Conservation (phyloP, 2,797 vertebrate genomes). For the Ceryle rudis region DNA sequence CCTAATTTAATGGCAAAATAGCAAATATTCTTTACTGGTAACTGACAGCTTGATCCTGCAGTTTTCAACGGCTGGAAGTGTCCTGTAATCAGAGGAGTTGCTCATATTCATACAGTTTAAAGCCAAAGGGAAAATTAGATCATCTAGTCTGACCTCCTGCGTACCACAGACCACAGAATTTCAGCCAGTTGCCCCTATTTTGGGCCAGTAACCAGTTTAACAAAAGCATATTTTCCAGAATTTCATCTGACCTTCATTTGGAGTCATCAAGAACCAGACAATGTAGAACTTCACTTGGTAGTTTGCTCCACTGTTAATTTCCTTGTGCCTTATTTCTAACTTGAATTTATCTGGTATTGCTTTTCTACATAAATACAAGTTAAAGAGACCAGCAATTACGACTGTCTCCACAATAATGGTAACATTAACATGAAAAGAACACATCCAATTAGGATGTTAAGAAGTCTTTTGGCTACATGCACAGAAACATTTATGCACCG, state of each 20-base stretch:
- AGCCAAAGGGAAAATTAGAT: slow-evolving; percentile 55
- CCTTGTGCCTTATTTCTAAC: slow-evolving; percentile 5
- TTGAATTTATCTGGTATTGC: background rate
- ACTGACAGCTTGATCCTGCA: background rate
- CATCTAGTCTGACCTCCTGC: slow-evolving; percentile 47
- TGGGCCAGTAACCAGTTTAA: slow-evolving; percentile 29
- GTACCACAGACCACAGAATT: slow-evolving; percentile 62
- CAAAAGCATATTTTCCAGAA: slow-evolving; percentile 64
- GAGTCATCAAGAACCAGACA: slow-evolving; percentile 51
- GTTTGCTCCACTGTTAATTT: background rate
- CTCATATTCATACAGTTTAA: slow-evolving; percentile 8
- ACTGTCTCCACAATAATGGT: background rate
- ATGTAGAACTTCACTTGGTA: slow-evolving; percentile 28
- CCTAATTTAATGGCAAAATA: slow-evolving; percentile 14
- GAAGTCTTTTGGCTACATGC: background rate
- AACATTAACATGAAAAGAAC: background rate
- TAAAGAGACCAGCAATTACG: background rate
- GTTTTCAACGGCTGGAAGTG: background rate
- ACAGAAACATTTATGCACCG: background rate
- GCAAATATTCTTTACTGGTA: background rate
- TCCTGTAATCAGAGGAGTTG: slow-evolving; percentile 11
- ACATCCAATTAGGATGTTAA: background rate
- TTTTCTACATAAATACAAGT: slow-evolving; percentile 27
- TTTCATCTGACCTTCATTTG: slow-evolving; percentile 39
- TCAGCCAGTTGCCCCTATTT: slow-evolving; percentile 34